Percentiles rank a stretch among this genome's conserved stretches.
Conservation (phyloP, 1,140 invertebrate species). For the Chelonus insularis region DNA sequence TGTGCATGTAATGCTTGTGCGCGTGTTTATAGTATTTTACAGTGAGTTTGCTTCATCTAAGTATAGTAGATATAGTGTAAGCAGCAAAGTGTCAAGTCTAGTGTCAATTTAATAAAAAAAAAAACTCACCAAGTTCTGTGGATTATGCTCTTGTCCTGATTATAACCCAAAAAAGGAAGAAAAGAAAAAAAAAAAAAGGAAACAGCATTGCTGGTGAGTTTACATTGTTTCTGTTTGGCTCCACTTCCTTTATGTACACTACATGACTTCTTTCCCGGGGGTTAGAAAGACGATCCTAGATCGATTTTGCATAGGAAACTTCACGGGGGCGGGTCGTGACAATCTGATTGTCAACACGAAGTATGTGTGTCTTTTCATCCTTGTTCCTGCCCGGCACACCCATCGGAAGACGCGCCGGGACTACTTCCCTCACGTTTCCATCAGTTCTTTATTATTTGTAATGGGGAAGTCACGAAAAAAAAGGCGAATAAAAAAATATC, state of each 20-base stretch:
- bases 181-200: slow-evolving; percentile 2
- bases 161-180: background rate
- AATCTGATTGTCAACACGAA: slow-evolving; percentile 35
- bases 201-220: slow-evolving; percentile 6
- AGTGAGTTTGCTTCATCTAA: too few species aligned
- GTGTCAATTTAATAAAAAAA: too few species aligned
- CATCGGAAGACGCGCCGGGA: slow-evolving; percentile 17
- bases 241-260: too few species aligned
- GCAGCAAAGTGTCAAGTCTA: too few species aligned
- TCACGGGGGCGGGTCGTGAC: slow-evolving; percentile 11
- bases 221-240: background rate
- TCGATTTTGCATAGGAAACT: slow-evolving; percentile 31
- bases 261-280: too few species aligned
- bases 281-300: slow-evolving; percentile 18
- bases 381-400: slow-evolving; percentile 30
- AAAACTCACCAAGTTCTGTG: too few species aligned
- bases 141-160: background rate
- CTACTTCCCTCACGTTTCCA: background rate
- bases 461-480: background rate
- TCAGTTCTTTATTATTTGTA: background rate
- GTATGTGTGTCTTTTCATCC: slow-evolving; percentile 15
- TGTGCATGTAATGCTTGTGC: too few species aligned
- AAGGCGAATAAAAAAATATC: background rate
- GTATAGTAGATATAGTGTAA: too few species aligned
- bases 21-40: too few species aligned